Conservation (phyloP, 2,888 invertebrate species). For the Dicyrtomina minuta region DNA sequence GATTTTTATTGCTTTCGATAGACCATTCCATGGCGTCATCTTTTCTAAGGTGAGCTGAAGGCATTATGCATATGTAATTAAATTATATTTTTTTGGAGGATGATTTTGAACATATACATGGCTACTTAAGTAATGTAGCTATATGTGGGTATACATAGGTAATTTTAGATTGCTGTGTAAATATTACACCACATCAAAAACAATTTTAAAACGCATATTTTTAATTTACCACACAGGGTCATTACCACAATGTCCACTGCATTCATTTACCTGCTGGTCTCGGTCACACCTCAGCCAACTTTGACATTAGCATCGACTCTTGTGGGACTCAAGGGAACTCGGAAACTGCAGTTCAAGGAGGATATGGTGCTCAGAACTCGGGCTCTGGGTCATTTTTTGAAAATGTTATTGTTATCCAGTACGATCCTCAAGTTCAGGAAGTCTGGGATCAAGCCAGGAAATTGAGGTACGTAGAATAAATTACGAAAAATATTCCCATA, state of each 20-base stretch:
- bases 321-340: slow-evolving; percentile 91
- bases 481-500: not conserved
- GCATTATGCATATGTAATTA: not conserved
- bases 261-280: slow-evolving; percentile 86
- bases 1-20: slow-evolving; percentile 89
- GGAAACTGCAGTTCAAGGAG: slow-evolving; percentile 70
- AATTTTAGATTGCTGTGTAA: not conserved
- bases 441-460: slow-evolving; percentile 94
- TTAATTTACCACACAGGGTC: slow-evolving; percentile 61
- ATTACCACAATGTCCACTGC: slow-evolving; percentile 88
- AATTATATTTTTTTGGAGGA: too few relatives aligned
- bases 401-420: slow-evolving; percentile 89
- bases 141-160: not conserved
- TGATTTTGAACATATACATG: not conserved
- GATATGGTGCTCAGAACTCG: slow-evolving; percentile 80
- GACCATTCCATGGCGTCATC: slow-evolving; percentile 92
- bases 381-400: slow-evolving; percentile 91
- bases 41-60: slow-evolving; percentile 69
- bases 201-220: not conserved
- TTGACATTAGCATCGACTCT: slow-evolving; percentile 86
- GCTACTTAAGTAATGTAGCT: not conserved
- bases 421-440: slow-evolving; percentile 85
- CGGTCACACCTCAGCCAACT: slow-evolving; percentile 81
- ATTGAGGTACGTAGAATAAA: slow-evolving; percentile 58
- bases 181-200: not conserved